These are phyloP conservation scores for Amphipoea lucens DNA, from an alignment of 2,888 invertebrate genomes.

Conservation along the genomic window DNA sequence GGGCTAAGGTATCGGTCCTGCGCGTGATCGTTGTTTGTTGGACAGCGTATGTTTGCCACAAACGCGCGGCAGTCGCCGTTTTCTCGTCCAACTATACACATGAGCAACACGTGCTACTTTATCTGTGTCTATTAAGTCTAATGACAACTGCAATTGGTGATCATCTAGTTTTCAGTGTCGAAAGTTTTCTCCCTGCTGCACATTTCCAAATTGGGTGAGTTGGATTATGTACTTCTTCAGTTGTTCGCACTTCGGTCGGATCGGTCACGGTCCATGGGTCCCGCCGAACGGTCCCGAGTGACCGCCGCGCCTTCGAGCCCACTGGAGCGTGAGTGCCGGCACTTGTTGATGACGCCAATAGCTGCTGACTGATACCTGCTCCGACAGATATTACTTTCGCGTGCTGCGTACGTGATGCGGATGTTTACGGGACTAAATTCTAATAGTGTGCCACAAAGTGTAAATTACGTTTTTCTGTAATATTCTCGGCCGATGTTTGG, in stretches of 20 bases:
- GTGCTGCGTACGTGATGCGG: conserved; percentile 11
- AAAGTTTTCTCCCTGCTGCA: neutral
- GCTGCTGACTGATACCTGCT: conserved; percentile 2
- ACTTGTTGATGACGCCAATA: conserved; percentile 18
- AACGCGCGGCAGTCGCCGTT: neutral
- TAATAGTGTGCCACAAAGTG: neutral
- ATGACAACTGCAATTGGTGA: neutral
- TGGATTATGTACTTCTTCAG: conserved; percentile 10
- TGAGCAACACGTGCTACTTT: neutral
- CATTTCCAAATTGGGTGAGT: neutral
- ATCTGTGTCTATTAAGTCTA: neutral
- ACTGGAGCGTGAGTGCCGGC: conserved; percentile 35
- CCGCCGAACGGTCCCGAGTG: conserved; percentile 46
- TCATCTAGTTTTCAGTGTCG: neutral
- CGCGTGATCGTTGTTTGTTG: neutral
- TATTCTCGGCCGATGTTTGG: neutral
- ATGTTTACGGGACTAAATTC: conserved; percentile 6
- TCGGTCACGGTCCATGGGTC: conserved; percentile 58
- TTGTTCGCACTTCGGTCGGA: neutral
- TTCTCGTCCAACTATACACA: neutral
- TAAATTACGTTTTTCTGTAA: conserved; percentile 4
- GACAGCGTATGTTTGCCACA: neutral
- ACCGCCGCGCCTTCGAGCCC: conserved; percentile 39
- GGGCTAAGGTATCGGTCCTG: neutral
- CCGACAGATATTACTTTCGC: conserved; percentile 25